Evolutionary conservation across 2,888 invertebrate genomes (phyloP).

Genomic region (Pachycephus smyrnensis): DNA sequence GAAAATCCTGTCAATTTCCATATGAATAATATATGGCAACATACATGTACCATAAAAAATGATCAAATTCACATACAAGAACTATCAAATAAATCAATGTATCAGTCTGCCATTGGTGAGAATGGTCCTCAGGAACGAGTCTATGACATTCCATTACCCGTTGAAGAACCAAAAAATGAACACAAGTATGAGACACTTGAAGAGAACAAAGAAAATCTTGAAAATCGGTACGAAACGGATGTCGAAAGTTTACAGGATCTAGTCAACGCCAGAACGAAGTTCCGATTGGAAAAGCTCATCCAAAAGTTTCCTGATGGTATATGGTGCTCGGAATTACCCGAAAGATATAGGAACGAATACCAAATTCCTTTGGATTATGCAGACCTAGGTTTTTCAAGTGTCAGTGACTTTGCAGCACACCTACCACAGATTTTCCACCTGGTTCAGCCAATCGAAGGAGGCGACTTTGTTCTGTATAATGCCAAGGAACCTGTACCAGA

Average conservation of each 20-base stretch:
- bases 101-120: neutral
- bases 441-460: conserved; percentile 33
- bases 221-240: neutral
- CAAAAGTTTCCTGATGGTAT: conserved; percentile 55
- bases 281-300: conserved; percentile 50
- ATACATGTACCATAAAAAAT: neutral
- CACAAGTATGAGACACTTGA: neutral
- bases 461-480: conserved; percentile 46
- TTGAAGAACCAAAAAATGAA: neutral
- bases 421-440: conserved; percentile 55
- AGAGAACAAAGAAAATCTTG: neutral
- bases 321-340: conserved; percentile 56
- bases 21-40: neutral
- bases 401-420: conserved; percentile 49
- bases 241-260: conserved; percentile 19
- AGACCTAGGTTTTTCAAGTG: conserved; percentile 56
- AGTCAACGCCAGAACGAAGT: conserved; percentile 41
- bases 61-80: neutral
- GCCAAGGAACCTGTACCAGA: conserved; percentile 34
- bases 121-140: neutral
- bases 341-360: conserved; percentile 47
- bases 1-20: neutral
- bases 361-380: conserved; percentile 47
- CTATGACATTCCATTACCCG: neutral
- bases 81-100: neutral